These are phyloP conservation scores for Harpegnathos saltator DNA, from an alignment of 1,140 invertebrate genomes.

Conservation along the genomic window DNA sequence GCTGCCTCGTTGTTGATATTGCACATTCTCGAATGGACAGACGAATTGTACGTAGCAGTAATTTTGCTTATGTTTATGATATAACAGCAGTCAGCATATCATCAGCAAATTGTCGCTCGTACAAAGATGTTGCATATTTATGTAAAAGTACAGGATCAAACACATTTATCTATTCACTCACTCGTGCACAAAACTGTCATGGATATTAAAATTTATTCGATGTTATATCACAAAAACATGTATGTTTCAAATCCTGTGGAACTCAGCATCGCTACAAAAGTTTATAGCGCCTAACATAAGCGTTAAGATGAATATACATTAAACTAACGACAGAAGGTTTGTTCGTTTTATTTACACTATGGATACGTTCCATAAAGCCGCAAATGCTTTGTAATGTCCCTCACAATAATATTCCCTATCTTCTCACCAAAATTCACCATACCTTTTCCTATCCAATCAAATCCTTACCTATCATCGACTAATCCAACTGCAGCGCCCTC, in stretches of 20 bases:
- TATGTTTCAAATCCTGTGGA: constrained; percentile 39
- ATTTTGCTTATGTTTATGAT: constrained; percentile 35
- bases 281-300: constrained; percentile 63
- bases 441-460: too few relatives aligned
- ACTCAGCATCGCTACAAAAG: constrained; percentile 59
- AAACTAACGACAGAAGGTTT: too few relatives aligned
- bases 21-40: background rate
- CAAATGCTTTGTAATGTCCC: too few relatives aligned
- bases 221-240: constrained; percentile 12
- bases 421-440: too few relatives aligned
- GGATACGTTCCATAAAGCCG: too few relatives aligned
- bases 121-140: constrained; percentile 58
- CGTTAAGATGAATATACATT: too few relatives aligned
- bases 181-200: constrained; percentile 21
- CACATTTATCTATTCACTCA: constrained; percentile 36
- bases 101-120: background rate
- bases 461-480: too few relatives aligned
- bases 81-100: constrained; percentile 44
- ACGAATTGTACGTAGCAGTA: background rate
- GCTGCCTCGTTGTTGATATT: background rate
- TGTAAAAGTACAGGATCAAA: constrained; percentile 8
- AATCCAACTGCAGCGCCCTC: too few relatives aligned
- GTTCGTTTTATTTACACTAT: too few relatives aligned
- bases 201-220: constrained; percentile 58
- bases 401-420: too few relatives aligned